Evolutionary conservation across 2,113 vertebrate genomes (phyloP), one percentile per base, ranked within the genome.

Genomic region (Cottus gobio): DNA sequence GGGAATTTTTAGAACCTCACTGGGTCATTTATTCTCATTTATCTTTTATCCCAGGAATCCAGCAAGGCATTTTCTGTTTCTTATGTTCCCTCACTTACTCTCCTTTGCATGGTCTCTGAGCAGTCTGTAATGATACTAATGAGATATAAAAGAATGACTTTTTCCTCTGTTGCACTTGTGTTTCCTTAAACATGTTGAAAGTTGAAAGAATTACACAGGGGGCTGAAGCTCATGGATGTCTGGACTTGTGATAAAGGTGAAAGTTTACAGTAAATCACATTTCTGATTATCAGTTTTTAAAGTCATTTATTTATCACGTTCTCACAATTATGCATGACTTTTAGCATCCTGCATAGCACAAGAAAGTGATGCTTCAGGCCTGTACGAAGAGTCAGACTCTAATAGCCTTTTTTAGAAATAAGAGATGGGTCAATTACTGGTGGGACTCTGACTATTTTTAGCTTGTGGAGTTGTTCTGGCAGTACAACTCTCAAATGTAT

Each of bases 1-100:
- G 11, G 26, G 4, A 15, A 30, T 18, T 72, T 80, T 83, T 36
- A 71, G 67, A 88, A 85, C 64, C 70, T 78, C 69, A 36, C 30
- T 50, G 36, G 36, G 78, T 50, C 71, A 85, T 90, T 89, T 67
- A 67, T 77, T 80, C 34, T 26, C 12, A 62, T 65, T 85, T 67
- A 82, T 81, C 30, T 75, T 71, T 70, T 64, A 73, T 52, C 26
- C 18, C 31, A 31, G 52, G 64, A 82, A 73, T 80, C 22, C 30
- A 71, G 44, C 16, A 31, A 30, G 22, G 77, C 57, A 50, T 82
- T 72, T 75, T 81, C 8, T 0, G 0, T 57, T 75, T 66, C 20
- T 63, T 20, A 58, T 34, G 60, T 78, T 69, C 36, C 24, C 52
- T 61, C n/a, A 8, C 46, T 37, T 39, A 30, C 30, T 61, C 66